These are phyloP conservation scores for Encarsia formosa DNA, from an alignment of 2,888 invertebrate genomes.

Conservation along the genomic window DNA sequence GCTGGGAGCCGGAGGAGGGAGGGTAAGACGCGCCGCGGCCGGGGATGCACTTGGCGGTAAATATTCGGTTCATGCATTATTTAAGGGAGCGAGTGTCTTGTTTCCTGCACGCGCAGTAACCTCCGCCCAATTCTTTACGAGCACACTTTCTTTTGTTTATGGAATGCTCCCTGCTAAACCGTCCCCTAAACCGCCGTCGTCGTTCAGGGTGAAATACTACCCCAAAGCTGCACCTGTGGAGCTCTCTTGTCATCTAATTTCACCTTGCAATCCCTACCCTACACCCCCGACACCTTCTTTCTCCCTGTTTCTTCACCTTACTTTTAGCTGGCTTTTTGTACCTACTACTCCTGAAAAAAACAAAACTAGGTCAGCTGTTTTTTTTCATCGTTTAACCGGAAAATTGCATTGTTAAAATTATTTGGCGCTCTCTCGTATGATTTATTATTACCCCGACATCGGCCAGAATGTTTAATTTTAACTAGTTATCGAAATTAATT, in stretches of 20 bases:
- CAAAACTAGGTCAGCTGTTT: too few relatives aligned
- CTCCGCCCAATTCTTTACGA: constrained; percentile 37
- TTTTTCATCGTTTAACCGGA: too few relatives aligned
- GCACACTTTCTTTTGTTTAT: constrained; percentile 41
- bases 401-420: too few relatives aligned
- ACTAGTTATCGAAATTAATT: too few relatives aligned
- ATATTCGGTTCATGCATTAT: constrained; percentile 46
- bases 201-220: constrained; percentile 9
- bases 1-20: constrained; percentile 8
- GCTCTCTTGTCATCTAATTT: constrained; percentile 17
- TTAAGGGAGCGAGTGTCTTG: constrained; percentile 41
- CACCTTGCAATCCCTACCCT: background rate
- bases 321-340: too few relatives aligned
- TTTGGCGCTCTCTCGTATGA: too few relatives aligned
- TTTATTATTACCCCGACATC: too few relatives aligned
- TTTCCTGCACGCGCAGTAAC: constrained; percentile 31
- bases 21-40: background rate
- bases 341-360: too few relatives aligned
- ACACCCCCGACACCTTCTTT: background rate
- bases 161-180: constrained; percentile 26
- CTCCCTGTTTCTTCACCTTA: too few relatives aligned
- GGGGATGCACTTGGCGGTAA: constrained; percentile 31
- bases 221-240: constrained; percentile 19
- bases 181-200: constrained; percentile 18
- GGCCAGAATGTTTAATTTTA: too few relatives aligned